These are phyloP conservation scores for Anoncus sp. DNA, from an alignment of 2,888 invertebrate genomes.

Conservation along the genomic window DNA sequence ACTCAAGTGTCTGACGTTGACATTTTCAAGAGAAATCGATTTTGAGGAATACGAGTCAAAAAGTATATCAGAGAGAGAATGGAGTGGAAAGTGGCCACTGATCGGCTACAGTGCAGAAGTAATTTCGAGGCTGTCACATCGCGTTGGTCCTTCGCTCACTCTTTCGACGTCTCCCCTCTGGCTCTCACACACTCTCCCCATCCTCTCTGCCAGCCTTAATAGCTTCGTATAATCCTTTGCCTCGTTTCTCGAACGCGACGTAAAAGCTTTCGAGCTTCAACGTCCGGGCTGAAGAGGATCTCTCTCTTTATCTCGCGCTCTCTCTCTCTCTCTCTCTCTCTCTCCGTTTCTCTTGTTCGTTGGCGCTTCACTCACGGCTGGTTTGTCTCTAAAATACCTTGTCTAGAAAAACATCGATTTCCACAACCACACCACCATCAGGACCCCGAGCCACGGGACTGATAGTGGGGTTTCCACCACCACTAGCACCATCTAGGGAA, in stretches of 20 bases:
- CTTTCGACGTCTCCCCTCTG: slow-evolving; percentile 35
- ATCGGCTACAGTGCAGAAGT: slow-evolving; percentile 56
- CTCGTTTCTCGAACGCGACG: slow-evolving; percentile 59
- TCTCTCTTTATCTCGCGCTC: slow-evolving; percentile 4
- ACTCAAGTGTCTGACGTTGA: neutral
- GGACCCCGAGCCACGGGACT: slow-evolving; percentile 18
- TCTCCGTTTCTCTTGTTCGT: slow-evolving; percentile 32
- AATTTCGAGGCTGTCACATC: slow-evolving; percentile 62
- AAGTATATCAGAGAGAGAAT: slow-evolving; percentile 30
- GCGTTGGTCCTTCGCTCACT: slow-evolving; percentile 58
- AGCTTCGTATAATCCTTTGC: slow-evolving; percentile 63
- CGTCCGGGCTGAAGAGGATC: slow-evolving; percentile 45
- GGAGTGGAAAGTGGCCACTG: slow-evolving; percentile 45
- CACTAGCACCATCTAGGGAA: slow-evolving; percentile 2
- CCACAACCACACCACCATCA: slow-evolving; percentile 32
- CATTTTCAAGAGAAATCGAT: neutral
- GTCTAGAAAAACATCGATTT: slow-evolving; percentile 58
- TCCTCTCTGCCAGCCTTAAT: slow-evolving; percentile 52
- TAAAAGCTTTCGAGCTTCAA: slow-evolving; percentile 61
- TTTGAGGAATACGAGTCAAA: slow-evolving; percentile 7
- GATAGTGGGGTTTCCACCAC: neutral
- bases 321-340: slow-evolving; percentile 13
- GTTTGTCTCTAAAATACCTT: slow-evolving; percentile 48
- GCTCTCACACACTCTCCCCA: slow-evolving; percentile 22
- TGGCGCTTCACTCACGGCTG: slow-evolving; percentile 32